These are phyloP conservation scores for Bombus waltoni DNA, from an alignment of 1,140 invertebrate genomes.

Conservation along the genomic window DNA sequence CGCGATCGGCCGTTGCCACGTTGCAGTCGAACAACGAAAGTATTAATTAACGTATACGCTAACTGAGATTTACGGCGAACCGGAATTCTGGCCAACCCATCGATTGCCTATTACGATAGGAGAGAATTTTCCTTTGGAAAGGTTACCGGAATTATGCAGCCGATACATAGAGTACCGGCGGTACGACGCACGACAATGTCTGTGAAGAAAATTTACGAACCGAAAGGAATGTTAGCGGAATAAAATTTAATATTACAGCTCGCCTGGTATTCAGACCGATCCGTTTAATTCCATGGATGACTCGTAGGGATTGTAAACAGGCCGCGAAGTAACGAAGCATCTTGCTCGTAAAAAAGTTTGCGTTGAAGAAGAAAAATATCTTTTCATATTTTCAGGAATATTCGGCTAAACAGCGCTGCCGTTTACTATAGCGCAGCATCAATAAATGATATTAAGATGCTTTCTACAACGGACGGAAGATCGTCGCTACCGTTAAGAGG, in stretches of 20 bases:
- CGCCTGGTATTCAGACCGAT: slow-evolving; percentile 28
- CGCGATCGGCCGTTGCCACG: background rate
- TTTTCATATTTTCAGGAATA: slow-evolving; percentile 27
- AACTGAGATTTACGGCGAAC: background rate
- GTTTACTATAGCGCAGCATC: background rate
- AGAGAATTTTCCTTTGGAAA: background rate
- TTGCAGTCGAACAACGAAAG: background rate
- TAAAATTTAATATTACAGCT: slow-evolving; percentile 41
- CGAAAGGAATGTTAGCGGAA: slow-evolving; percentile 12
- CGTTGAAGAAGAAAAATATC: background rate
- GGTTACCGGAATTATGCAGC: background rate
- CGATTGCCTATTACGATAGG: slow-evolving; percentile 4
- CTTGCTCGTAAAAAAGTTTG: too few relatives aligned
- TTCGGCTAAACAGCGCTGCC: background rate
- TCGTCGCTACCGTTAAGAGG: background rate
- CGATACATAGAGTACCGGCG: background rate
- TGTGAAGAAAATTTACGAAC: slow-evolving; percentile 29
- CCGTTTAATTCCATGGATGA: slow-evolving; percentile 23
- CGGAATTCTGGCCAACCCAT: background rate
- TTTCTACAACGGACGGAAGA: background rate
- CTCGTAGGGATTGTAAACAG: slow-evolving; percentile 10
- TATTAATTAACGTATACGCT: background rate
- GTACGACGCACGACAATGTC: background rate
- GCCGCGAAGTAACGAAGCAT: too few relatives aligned
- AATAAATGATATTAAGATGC: slow-evolving; percentile 5